Base-by-base conservation (phyloP, 1,140 invertebrate genomes). In the Apis cerana region DNA sequence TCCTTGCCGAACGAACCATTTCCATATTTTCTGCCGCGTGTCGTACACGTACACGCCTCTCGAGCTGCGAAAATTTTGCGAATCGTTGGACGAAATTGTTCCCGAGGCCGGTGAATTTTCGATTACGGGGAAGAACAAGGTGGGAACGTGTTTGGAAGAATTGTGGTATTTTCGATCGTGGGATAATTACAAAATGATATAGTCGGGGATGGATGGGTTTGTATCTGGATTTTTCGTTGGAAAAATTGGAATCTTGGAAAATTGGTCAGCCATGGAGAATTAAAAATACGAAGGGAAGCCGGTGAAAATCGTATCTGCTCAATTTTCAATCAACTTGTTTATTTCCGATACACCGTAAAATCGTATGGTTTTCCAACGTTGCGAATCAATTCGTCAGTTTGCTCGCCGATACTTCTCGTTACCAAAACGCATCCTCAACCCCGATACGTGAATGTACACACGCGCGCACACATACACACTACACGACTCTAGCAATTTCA, bases 11-110 rank as follows among this genome's bases (percentile, higher is more conserved):
- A 13, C 11, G 27, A 3, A 75, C n/a, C 5, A 15, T 52, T 33
- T 64, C n/a, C 74, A 75, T 75, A 75, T 75, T 75, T 64, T 64
- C 74, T 64, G 72, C 12, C 50, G 59, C 59, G 43, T 50, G 43
- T 62, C 59, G 33, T 43, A 43, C 4, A 43, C 33, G 33, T 7
- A 43, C 4, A 43, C 33, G 33, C 33, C 33, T 43, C 33, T 43
- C 33, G 33, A 43, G 0, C 7, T 43, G 33, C 33, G 33, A 43
- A 27, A 43, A 43, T 43, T 43, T 43, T 43, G 33, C 33, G 33
- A 43, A 43, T 43, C 33, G 33, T 33, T 43, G 4, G 33, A 43
- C 0, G 33, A 43, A 43, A 43, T 43, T 43, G 33, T 43, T 43
- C 27, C 27, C 33, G 33, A 43, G 3, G 5, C 33, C 4, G 33